Evolutionary conservation across 2,797 vertebrate genomes (phyloP), one percentile per base, ranked within the genome.

Genomic region (Ara ararauna): DNA sequence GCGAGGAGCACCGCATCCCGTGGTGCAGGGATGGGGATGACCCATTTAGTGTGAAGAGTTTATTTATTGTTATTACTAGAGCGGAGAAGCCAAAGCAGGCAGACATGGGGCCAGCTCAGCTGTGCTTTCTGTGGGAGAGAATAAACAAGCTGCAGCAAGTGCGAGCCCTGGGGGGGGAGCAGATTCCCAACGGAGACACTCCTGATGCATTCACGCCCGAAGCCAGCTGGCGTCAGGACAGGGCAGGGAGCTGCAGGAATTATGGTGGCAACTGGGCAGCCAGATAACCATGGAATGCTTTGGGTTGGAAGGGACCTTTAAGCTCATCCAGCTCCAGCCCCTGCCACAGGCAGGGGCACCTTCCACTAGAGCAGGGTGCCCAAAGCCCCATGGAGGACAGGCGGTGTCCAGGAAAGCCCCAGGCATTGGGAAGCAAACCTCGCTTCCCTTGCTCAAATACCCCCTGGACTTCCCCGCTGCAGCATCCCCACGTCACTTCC

Each of bases 61-160:
- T 93, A 84, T 84, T 91, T 94, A 71, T 62, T 71, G 47, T 62
- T 90, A 64, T 58, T 89, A 73, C 85, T 81, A 60, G 77, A 95
- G 84, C 54, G 42, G 48, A 87, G 67, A 91, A 96, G 91, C 94
- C 93, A 94, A 93, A 81, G 75, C 66, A 95, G 90, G 75, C 90
- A 96, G 87, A 82, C 56, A 6, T 7, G 67, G 85, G 87, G 80
- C 74, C 88, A 75, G 87, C 71, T 96, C 90, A 96, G 80, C 93
- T 78, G 78, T 24, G 71, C 76, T 79, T 94, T 96, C 94, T 36
- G 68, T 82, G 73, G 95, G 94, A 96, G 95, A 97, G 95, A 92
- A 97, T 93, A 97, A 97, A 97, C 91, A 97, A 91, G 79, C 60
- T 2, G 1, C 36, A 7, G 89, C 85, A 93, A 94, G 92, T 9